Conservation (phyloP, 1,140 invertebrate genomes). For the Polypedilum vanderplanki region DNA sequence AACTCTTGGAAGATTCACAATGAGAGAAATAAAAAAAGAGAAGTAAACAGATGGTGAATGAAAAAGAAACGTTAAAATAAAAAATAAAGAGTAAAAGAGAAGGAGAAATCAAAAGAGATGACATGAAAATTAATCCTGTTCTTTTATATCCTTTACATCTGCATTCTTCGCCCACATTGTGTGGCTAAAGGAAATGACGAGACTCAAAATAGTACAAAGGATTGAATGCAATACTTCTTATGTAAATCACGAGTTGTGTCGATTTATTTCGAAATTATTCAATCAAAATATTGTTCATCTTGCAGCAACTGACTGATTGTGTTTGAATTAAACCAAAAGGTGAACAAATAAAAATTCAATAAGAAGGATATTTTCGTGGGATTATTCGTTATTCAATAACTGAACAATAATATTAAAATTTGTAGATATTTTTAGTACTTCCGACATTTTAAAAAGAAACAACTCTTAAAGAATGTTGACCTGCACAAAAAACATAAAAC, state of each 20-base stretch:
- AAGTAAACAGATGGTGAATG: not conserved
- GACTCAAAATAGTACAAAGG: not conserved
- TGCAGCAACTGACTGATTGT: not conserved
- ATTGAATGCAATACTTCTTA: not conserved
- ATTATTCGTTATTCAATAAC: not conserved
- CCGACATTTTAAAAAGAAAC: not conserved
- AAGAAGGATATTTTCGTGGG: not conserved
- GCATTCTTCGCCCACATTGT: conserved; percentile 10
- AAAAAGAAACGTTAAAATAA: not conserved
- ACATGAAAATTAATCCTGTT: conserved; percentile 13
- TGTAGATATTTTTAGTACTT: not conserved
- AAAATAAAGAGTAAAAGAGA: not conserved
- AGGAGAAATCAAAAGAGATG: not conserved
- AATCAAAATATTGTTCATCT: not conserved
- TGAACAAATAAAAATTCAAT: not conserved
- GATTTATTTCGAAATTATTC: not conserved
- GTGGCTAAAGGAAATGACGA: not conserved
- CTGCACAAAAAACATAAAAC: not conserved
- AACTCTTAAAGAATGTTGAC: not conserved
- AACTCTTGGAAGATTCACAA: not conserved
- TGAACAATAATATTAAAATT: not conserved
- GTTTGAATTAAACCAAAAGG: not conserved
- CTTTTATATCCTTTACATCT: not conserved
- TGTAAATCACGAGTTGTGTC: conserved; percentile 3
- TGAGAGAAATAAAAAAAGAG: not conserved